Conservation (phyloP, 2,797 vertebrate species). For the Tenualosa thibaudeaui region DNA sequence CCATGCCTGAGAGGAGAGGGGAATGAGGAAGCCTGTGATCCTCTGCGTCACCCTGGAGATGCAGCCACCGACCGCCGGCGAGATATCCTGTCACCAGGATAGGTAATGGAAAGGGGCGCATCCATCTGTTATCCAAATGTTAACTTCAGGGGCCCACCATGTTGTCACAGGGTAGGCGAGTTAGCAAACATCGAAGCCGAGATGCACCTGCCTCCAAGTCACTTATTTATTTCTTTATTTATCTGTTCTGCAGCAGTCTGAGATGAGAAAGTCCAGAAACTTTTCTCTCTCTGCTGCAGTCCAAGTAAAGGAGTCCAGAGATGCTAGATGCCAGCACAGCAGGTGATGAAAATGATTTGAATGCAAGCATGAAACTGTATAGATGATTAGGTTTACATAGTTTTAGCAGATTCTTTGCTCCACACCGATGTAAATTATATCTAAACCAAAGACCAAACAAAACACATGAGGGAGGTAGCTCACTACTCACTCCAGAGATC, state of each 20-base stretch:
- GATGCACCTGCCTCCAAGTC: constrained; percentile 22
- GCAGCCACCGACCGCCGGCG: constrained; percentile 57
- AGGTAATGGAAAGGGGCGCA: constrained; percentile 73
- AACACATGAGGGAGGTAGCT: too few species aligned
- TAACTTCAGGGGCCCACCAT: constrained; percentile 74
- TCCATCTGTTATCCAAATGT: constrained; percentile 82
- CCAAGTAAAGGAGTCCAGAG: not conserved
- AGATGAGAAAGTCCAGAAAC: not conserved
- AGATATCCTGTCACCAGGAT: constrained; percentile 72
- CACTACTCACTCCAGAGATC: too few species aligned
- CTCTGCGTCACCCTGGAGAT: constrained; percentile 70
- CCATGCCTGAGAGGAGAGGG: constrained; percentile 79
- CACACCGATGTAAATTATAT: too few species aligned
- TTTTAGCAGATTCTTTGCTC: too few species aligned
- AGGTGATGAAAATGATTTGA: not conserved
- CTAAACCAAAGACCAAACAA: too few species aligned
- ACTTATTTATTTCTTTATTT: not conserved
- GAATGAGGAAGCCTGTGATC: constrained; percentile 77
- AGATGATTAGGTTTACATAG: too few species aligned
- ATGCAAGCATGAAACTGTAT: not conserved
- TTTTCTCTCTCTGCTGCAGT: not conserved
- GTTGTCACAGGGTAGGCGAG: constrained; percentile 72
- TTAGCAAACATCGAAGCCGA: constrained; percentile 59
- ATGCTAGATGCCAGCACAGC: not conserved
- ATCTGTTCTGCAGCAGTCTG: not conserved